Conservation (phyloP, 2,888 invertebrate genomes). For the Congeria kusceri region DNA sequence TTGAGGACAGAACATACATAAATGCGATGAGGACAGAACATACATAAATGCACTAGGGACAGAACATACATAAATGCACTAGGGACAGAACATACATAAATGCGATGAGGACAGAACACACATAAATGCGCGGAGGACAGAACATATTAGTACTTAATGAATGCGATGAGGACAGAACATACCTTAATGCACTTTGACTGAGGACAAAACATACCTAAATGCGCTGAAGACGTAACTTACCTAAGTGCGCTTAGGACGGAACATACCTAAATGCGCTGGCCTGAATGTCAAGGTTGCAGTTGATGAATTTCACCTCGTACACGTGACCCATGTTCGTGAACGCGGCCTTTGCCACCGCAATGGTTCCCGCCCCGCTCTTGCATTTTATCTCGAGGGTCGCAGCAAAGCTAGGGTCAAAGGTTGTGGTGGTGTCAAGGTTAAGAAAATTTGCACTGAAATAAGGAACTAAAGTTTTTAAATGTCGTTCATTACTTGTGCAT, state of each 20-base stretch:
- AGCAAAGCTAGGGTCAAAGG: slow-evolving; percentile 57
- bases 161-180: too few species aligned
- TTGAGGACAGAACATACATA: too few species aligned
- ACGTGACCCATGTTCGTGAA: slow-evolving; percentile 48
- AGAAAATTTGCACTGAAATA: neutral
- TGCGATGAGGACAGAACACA: neutral
- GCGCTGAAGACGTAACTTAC: neutral
- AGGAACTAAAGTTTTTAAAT: too few species aligned
- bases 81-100: too few species aligned
- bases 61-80: too few species aligned
- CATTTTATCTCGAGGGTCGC: slow-evolving; percentile 64
- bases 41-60: too few species aligned
- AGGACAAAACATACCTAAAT: too few species aligned
- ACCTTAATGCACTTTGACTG: too few species aligned
- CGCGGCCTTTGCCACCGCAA: slow-evolving; percentile 29
- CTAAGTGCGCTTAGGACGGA: neutral
- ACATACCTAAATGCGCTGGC: slow-evolving; percentile 53
- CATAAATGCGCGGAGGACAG: neutral
- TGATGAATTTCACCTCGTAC: slow-evolving; percentile 58
- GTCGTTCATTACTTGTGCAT: too few species aligned
- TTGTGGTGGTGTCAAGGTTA: neutral
- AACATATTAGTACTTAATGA: too few species aligned
- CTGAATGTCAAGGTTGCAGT: slow-evolving; percentile 45
- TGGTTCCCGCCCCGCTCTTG: slow-evolving; percentile 14
- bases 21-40: too few species aligned